Percentiles rank a stretch among this genome's conserved stretches.
Evolutionary conservation across 2,797 vertebrate genomes (phyloP).

Genomic region (Oreonectes daqikongensis): DNA sequence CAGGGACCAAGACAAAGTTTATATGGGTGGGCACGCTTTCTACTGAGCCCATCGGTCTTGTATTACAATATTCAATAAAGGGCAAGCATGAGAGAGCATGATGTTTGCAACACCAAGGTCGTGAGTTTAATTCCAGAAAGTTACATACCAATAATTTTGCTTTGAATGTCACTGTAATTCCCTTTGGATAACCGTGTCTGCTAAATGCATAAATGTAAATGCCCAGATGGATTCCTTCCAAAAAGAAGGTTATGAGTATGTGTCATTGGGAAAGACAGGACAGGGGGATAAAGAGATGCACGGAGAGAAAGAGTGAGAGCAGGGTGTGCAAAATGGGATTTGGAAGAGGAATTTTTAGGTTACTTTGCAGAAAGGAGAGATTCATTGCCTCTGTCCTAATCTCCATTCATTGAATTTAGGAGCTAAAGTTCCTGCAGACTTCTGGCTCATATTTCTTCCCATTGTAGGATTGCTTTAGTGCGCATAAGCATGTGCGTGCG

Average conservation of each 20-base stretch:
- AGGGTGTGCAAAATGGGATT: slow-evolving; percentile 31
- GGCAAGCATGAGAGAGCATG: background rate
- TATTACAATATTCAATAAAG: background rate
- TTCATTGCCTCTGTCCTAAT: slow-evolving; percentile 42
- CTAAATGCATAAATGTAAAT: background rate
- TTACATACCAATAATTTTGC: background rate
- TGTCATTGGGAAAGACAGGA: slow-evolving; percentile 1
- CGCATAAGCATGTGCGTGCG: background rate
- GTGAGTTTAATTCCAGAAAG: background rate
- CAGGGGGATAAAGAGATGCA: too few species aligned
- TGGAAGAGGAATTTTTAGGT: slow-evolving; percentile 18
- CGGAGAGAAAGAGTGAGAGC: background rate
- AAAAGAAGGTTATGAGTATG: background rate
- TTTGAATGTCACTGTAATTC: background rate
- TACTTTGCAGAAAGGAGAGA: slow-evolving; percentile 30
- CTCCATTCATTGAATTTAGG: slow-evolving; percentile 34
- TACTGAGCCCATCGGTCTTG: background rate
- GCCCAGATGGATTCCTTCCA: background rate
- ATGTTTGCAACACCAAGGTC: background rate
- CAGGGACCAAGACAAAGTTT: background rate
- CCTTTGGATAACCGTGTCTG: background rate
- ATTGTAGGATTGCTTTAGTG: slow-evolving; percentile 2
- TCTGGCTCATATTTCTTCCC: slow-evolving; percentile 28
- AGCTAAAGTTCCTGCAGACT: slow-evolving; percentile 14
- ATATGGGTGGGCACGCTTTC: background rate